Base-by-base conservation (phyloP, 1,140 invertebrate species). In the Drosophila biarmipes region DNA sequence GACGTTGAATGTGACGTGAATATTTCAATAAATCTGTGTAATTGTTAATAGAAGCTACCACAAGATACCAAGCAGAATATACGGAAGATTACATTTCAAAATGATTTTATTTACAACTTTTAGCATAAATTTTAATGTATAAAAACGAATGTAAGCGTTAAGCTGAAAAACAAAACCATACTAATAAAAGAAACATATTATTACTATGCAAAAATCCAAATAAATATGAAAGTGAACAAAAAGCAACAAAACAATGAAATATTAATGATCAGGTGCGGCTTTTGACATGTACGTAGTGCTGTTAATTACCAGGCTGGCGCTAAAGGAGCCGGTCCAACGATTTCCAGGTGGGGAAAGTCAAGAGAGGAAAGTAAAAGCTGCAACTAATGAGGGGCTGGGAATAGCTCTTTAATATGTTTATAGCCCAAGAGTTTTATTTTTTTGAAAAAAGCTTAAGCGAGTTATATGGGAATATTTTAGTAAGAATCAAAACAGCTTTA, bases 121-220 rank as follows among this genome's bases (percentile, higher is more conserved):
- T 82, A 87, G 78, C 79, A 76, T 82, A 76, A 72, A 89, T 82
- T 87, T 87, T 82, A 87, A 79, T 87, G 82, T 87, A 80, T 64
- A 68, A 86, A 69, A 79, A 61, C 49, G 34, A 68, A 74, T 40
- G 48, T 59, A 54, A 77, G 79, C 24, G 59, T 53, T 75, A 54
- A 75, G 52, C 72, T 59, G 64, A 72, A 71, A 73, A 63, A 67
- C 21, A 64, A 81, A 78, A 51, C 63, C 66, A 66, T 80, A 80
- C 77, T 80, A 84, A 84, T 84, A 66, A 85, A 74, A 72, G 21
- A 54, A 82, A 77, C 69, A 78, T 87, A 87, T 89, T 76, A 87
- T 79, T 82, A 87, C 74, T 81, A 87, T 86, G 82, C 82, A 53
- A 87, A 78, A 87, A 87, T 87, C 82, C 78, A 86, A 78, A 86